Evolutionary conservation across 1,140 invertebrate genomes (phyloP).

Genomic region (Drosophila ananassae): DNA sequence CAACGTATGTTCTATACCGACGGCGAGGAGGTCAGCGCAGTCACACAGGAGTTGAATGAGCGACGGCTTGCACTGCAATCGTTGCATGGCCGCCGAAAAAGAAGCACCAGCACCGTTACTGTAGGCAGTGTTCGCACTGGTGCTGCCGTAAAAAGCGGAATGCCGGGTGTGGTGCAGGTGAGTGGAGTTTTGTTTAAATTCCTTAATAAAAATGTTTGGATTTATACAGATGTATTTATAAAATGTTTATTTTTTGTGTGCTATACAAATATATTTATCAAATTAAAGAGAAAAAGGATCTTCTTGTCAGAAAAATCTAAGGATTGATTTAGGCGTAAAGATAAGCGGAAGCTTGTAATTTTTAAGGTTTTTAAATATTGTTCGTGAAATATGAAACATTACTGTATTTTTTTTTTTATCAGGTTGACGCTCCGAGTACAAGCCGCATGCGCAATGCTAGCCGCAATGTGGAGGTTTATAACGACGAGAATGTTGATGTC

Average conservation of each 20-base stretch:
- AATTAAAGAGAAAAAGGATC: too few species aligned
- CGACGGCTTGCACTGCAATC: slow-evolving; percentile 89
- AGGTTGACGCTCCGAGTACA: slow-evolving; percentile 42
- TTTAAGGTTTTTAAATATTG: too few species aligned
- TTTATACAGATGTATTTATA: too few species aligned
- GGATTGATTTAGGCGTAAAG: too few species aligned
- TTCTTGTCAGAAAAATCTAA: too few species aligned
- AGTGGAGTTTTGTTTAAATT: background rate
- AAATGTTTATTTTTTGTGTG: too few species aligned
- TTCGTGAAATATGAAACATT: background rate
- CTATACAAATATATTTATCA: too few species aligned
- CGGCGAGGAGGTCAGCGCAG: slow-evolving; percentile 85
- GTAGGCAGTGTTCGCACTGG: slow-evolving; percentile 85
- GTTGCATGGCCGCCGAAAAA: slow-evolving; percentile 81
- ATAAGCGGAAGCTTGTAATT: too few species aligned
- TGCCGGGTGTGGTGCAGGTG: slow-evolving; percentile 71
- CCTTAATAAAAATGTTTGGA: too few species aligned
- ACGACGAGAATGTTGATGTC: slow-evolving; percentile 65
- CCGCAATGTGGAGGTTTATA: slow-evolving; percentile 64
- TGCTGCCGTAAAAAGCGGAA: slow-evolving; percentile 63
- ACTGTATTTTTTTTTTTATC: slow-evolving; percentile 3
- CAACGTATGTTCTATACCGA: slow-evolving; percentile 86
- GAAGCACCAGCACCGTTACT: slow-evolving; percentile 87
- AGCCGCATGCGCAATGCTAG: slow-evolving; percentile 49
- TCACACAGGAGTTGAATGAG: slow-evolving; percentile 86